These are phyloP conservation scores for Drosophila kohkoa DNA, from an alignment of 1,140 invertebrate genomes.

Conservation along the genomic window DNA sequence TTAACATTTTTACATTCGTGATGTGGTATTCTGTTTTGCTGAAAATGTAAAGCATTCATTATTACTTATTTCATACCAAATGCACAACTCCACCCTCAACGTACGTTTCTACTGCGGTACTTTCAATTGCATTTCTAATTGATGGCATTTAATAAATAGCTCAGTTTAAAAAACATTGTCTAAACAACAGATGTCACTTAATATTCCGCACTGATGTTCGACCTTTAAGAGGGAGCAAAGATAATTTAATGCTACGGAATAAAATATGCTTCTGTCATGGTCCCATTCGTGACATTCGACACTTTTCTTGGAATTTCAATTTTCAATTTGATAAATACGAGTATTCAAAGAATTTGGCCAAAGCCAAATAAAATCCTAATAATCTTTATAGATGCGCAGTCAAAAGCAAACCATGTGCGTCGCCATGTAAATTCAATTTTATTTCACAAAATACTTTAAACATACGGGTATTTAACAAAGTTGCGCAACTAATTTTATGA, in stretches of 20 bases:
- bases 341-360: conserved; percentile 17
- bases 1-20: too few species aligned
- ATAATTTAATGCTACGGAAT: conserved; percentile 3
- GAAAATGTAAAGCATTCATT: too few species aligned
- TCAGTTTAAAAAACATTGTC: neutral
- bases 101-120: too few species aligned
- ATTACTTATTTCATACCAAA: too few species aligned
- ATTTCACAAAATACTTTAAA: neutral
- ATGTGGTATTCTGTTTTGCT: too few species aligned
- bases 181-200: neutral
- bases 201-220: neutral
- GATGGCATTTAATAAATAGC: conserved; percentile 2
- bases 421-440: conserved; percentile 9
- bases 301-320: conserved; percentile 42
- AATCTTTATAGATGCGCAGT: conserved; percentile 3
- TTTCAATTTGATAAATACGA: conserved; percentile 26
- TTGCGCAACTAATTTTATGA: neutral
- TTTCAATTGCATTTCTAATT: neutral
- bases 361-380: conserved; percentile 34
- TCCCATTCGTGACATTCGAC: conserved; percentile 21
- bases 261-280: conserved; percentile 2
- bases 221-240: neutral
- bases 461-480: neutral
- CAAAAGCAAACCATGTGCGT: neutral
- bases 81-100: too few species aligned